Conservation (phyloP, 2,113 vertebrate genomes). For the Pteronura brasiliensis region DNA sequence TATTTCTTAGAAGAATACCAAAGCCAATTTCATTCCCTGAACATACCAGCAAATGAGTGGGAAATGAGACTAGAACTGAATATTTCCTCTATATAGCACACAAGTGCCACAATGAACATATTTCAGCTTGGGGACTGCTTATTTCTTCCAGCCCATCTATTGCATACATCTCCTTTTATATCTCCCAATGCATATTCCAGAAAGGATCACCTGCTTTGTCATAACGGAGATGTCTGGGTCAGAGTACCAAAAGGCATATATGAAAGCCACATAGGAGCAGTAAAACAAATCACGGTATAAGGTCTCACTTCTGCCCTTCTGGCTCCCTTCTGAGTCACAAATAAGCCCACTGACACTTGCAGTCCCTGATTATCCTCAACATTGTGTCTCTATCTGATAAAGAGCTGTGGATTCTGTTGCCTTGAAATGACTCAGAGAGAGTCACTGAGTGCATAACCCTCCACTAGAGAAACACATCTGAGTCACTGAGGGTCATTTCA, state of each 20-base stretch:
- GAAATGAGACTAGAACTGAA: neutral
- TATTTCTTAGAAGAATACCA: neutral
- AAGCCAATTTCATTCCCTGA: neutral
- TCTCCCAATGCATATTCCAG: neutral
- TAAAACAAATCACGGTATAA: neutral
- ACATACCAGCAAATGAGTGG: neutral
- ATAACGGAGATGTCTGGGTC: neutral
- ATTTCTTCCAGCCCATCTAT: neutral
- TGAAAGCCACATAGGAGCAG: neutral
- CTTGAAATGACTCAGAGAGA: conserved; percentile 67
- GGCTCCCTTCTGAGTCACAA: neutral
- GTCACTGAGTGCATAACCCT: neutral
- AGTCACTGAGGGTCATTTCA: conserved; percentile 2
- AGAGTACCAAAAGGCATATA: neutral
- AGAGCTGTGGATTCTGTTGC: conserved; percentile 49
- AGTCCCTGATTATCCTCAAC: conserved; percentile 25
- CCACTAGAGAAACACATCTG: neutral
- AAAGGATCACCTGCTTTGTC: neutral
- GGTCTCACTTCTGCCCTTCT: neutral
- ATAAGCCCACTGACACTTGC: neutral
- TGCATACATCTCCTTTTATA: neutral
- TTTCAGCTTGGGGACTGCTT: neutral
- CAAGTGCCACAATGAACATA: neutral
- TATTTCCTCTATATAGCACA: neutral
- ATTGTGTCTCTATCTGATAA: conserved; percentile 36